Conservation (phyloP, 2,888 invertebrate genomes). For the Tenthredo scrophulariae region DNA sequence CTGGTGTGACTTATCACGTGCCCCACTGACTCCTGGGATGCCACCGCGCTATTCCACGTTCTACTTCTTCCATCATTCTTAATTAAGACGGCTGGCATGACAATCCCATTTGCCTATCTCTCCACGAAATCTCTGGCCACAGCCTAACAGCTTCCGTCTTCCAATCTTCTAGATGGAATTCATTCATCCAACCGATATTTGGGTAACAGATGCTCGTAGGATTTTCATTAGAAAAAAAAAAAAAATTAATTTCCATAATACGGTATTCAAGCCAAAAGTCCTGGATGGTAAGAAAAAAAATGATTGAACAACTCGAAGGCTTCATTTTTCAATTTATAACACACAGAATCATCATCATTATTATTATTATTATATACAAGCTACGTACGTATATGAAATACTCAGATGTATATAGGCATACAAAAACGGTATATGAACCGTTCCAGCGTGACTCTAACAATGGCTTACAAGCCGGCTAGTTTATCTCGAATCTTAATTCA, state of each 20-base stretch:
- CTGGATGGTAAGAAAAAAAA: background rate
- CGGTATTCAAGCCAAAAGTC: background rate
- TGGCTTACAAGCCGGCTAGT: slow-evolving; percentile 19
- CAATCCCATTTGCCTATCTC: slow-evolving; percentile 63
- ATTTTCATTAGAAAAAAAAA: background rate
- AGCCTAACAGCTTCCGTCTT: slow-evolving; percentile 31
- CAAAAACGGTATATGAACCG: background rate
- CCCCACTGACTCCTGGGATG: slow-evolving; percentile 47
- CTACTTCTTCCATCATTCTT: slow-evolving; percentile 63
- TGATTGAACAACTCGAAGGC: background rate
- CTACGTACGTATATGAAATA: background rate
- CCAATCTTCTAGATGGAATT: slow-evolving; percentile 9
- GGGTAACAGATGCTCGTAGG: background rate
- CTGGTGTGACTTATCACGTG: slow-evolving; percentile 8
- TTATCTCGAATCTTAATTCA: slow-evolving; percentile 45
- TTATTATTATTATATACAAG: background rate
- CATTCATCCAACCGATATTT: background rate
- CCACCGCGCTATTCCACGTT: slow-evolving; percentile 15
- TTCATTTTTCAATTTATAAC: background rate
- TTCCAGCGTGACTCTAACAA: slow-evolving; percentile 34
- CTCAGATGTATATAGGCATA: background rate
- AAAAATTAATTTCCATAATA: background rate
- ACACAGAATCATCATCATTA: background rate
- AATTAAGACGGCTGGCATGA: slow-evolving; percentile 63
- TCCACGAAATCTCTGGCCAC: slow-evolving; percentile 51